Evolutionary conservation across 1,140 invertebrate genomes (phyloP), one percentile per base, ranked within the genome.

Genomic region (Hyles euphorbiae): DNA sequence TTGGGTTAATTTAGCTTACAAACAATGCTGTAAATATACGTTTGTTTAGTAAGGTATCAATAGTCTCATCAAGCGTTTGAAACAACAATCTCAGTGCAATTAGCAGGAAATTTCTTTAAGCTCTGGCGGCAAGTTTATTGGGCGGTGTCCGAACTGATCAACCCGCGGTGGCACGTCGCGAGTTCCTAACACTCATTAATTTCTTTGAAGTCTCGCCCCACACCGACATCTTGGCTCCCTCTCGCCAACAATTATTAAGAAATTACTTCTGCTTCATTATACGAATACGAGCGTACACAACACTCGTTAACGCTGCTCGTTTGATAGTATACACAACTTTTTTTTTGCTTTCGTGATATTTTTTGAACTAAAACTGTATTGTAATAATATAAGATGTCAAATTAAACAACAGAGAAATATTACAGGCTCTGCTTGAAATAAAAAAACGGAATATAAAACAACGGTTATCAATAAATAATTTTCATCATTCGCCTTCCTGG

Each of bases 101-200:
- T 85, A 83, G 71, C 69, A 73, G 64, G 68, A 68, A 85, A 75
- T 81, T 80, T 81, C 68, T 79, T 75, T 72, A 78, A 78, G 79
- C 78, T 75, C 68, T 71, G 63, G 66, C 58, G 52, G 61, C 67
- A 79, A 80, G 67, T 79, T 78, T 74, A 75, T 77, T 75, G 71
- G 68, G 69, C 70, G 64, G 68, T 70, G 71, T 81, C 76, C 67
- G 68, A 81, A 76, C 76, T 79, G 76, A 81, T 80, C 77, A 76
- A 79, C 72, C 72, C 70, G 68, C 68, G 61, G 76, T 63, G 73
- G 81, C 82, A 87, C 83, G 83, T 85, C 78, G 73, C 64, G 68
- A 87, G 77, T 87, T 87, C 67, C 75, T 82, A 87, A 87, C 79
- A 81, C 77, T 87, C 82, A 82, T 87, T 84, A 87, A 85, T 86